Evolutionary conservation across 2,113 vertebrate species (phyloP).

Genomic region (Balaeniceps rex): DNA sequence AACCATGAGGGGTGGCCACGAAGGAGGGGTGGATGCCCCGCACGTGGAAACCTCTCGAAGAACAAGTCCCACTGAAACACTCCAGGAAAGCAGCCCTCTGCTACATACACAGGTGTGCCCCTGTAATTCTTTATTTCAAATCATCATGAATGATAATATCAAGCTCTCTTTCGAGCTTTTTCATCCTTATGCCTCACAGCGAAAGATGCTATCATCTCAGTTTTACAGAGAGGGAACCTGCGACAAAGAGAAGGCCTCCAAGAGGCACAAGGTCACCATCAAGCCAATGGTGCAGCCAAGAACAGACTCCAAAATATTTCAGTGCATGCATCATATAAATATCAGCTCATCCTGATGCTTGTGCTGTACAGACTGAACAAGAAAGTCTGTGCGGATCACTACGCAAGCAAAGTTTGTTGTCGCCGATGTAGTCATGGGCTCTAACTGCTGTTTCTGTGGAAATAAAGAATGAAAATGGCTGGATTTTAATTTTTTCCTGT

Average conservation of each 20-base stretch:
- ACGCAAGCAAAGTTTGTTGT: background rate
- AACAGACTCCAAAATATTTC: background rate
- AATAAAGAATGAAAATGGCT: background rate
- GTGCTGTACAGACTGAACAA: background rate
- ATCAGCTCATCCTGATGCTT: background rate
- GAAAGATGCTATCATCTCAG: background rate
- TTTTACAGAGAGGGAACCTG: background rate
- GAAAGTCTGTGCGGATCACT: background rate
- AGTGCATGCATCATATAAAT: background rate
- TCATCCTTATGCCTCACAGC: background rate
- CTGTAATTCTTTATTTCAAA: background rate
- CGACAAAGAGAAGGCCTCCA: background rate
- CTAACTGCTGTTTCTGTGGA: background rate
- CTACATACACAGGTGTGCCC: background rate
- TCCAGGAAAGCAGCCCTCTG: background rate
- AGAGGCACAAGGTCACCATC: background rate
- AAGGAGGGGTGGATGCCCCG: background rate
- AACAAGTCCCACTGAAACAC: background rate
- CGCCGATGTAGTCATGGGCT: background rate
- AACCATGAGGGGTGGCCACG: fast-evolving
- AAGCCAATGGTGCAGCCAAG: background rate
- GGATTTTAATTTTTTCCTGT: background rate
- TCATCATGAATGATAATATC: background rate
- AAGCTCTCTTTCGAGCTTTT: background rate
- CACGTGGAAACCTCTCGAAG: background rate